A percentile compares a stretch with the other conserved stretches of the same genome.
phyloP scores from a whole-genome alignment of 92 coral and sea anemone genomes.

The Isaurus tuberculatus region DNA sequence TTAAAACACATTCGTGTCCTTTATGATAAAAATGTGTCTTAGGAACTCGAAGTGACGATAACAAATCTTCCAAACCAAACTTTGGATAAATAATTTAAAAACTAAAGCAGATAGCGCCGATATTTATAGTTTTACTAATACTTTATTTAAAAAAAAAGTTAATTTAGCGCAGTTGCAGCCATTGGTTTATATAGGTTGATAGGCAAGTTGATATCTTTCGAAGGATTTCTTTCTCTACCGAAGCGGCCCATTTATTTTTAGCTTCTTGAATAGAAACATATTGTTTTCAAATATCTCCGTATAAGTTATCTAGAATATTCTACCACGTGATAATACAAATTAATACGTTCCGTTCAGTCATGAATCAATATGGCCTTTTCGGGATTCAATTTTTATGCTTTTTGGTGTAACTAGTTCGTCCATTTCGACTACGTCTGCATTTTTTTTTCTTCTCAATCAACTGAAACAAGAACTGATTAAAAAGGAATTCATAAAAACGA shows the following conservation, averaged over 20 bases:
- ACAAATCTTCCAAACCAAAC: not conserved
- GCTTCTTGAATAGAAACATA: not conserved
- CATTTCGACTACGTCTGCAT: no score
- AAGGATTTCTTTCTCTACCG: not conserved
- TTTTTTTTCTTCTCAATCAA: not conserved
- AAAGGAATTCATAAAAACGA: slow-evolving; percentile 27
- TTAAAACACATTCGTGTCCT: no score
- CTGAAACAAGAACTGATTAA: not conserved
- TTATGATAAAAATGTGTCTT: not conserved
- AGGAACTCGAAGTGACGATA: slow-evolving; percentile 9
- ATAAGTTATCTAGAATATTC: slow-evolving; percentile 25
- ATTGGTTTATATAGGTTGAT: not conserved
- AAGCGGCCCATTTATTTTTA: slow-evolving; percentile 19
- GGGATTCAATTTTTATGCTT: not conserved
- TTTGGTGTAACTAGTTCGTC: not conserved
- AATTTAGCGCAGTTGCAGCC: not conserved
- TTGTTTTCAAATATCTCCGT: slow-evolving; percentile 8
- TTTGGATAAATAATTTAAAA: not conserved
- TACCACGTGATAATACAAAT: slow-evolving; percentile 7
- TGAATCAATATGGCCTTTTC: not conserved
- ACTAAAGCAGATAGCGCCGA: not conserved
- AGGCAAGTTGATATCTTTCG: not conserved
- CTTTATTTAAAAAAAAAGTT: not conserved
- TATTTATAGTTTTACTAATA: slow-evolving; percentile 10
- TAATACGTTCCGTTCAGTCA: not conserved